Conservation (phyloP, 2,888 invertebrate species). For the Mythimna impura region DNA sequence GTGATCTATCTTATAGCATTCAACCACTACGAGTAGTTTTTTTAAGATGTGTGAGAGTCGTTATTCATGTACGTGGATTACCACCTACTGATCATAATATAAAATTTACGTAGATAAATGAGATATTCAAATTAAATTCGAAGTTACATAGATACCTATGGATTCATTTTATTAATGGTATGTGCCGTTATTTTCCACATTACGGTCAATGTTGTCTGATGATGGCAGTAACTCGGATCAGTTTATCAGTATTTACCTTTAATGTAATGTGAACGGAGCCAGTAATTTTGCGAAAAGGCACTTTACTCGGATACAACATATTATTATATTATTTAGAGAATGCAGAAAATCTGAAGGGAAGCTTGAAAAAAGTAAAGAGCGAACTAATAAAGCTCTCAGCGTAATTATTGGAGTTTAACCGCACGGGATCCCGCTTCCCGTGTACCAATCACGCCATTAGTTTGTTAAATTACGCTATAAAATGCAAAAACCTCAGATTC, state of each 20-base stretch:
- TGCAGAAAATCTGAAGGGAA: constrained; percentile 50
- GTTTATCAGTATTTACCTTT: constrained; percentile 36
- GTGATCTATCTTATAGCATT: constrained; percentile 23
- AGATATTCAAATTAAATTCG: constrained; percentile 47
- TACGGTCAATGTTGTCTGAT: constrained; percentile 3
- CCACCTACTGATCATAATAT: constrained; percentile 34
- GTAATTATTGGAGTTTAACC: constrained; percentile 75
- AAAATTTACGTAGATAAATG: constrained; percentile 22
- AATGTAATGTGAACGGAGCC: constrained; percentile 14
- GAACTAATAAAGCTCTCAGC: constrained; percentile 69
- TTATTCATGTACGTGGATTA: constrained; percentile 20
- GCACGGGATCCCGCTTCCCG: constrained; percentile 67
- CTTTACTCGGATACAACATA: constrained; percentile 38
- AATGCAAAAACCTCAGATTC: constrained; percentile 80
- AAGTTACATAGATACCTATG: constrained; percentile 2
- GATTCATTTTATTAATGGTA: constrained; percentile 30
- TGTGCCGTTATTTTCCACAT: constrained; percentile 23
- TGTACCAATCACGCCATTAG: constrained; percentile 81
- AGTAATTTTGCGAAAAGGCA: constrained; percentile 51
- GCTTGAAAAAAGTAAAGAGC: constrained; percentile 64
- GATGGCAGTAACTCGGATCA: constrained; percentile 18
- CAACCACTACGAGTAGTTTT: constrained; percentile 13
- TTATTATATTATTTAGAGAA: constrained; percentile 55
- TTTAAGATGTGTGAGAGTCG: constrained; percentile 3
- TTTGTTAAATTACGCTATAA: constrained; percentile 81